Evolutionary conservation across 2,113 vertebrate genomes (phyloP).

Genomic region (Paradisaea rubra): DNA sequence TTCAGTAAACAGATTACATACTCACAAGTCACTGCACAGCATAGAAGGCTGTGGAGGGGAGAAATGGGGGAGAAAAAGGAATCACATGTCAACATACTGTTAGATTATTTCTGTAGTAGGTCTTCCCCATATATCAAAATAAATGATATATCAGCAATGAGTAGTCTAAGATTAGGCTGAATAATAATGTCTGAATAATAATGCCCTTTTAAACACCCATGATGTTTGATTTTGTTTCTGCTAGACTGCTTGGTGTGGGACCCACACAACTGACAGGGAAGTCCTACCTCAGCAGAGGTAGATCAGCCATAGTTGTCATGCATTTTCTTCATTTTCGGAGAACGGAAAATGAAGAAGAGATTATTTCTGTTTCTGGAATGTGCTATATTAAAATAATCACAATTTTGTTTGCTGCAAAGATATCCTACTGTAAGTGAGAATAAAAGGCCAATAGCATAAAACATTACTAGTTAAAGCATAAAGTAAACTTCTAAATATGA

Average conservation of each 20-base stretch:
- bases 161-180: not conserved
- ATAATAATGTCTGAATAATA: not conserved
- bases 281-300: not conserved
- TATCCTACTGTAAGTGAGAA: not conserved
- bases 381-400: not conserved
- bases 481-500: not conserved
- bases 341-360: not conserved
- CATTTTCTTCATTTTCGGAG: not conserved
- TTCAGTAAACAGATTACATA: conserved; percentile 60
- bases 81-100: conserved; percentile 30
- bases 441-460: not conserved
- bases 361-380: not conserved
- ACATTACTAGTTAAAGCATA: not conserved
- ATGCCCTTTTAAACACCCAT: not conserved
- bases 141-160: not conserved
- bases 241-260: not conserved
- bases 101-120: conserved; percentile 30
- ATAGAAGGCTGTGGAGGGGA: not conserved
- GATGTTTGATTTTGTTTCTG: not conserved
- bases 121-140: not conserved
- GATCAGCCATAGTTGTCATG: not conserved
- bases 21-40: conserved; percentile 38
- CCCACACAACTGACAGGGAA: not conserved
- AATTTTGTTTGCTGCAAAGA: not conserved
- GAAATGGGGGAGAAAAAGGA: not conserved